phyloP scores from a whole-genome alignment of 2,888 invertebrate species.

The Leucania comma region DNA sequence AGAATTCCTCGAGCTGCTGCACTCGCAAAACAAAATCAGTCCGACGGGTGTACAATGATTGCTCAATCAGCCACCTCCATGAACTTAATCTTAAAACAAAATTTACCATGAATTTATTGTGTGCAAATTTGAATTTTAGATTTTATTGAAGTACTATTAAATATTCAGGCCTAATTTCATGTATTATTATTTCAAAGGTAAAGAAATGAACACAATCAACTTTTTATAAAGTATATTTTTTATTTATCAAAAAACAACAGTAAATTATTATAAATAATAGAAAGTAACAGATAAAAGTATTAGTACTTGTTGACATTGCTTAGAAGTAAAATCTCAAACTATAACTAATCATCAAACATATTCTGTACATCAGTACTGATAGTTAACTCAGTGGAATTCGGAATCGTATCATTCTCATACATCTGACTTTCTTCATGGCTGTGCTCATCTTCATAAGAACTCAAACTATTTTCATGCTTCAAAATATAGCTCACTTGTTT shows the following conservation, averaged over 20 bases:
- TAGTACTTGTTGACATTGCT: slow-evolving; percentile 6
- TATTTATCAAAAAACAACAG: slow-evolving; percentile 5
- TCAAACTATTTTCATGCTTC: slow-evolving; percentile 80
- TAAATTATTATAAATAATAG: not conserved
- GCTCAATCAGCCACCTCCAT: slow-evolving; percentile 47
- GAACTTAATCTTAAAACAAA: slow-evolving; percentile 72
- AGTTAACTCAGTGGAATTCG: slow-evolving; percentile 79
- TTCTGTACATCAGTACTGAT: slow-evolving; percentile 82
- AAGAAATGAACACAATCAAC: slow-evolving; percentile 10
- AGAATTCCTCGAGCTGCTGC: slow-evolving; percentile 87
- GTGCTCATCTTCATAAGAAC: slow-evolving; percentile 75
- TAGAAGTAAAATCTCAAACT: not conserved
- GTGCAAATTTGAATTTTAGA: slow-evolving; percentile 84
- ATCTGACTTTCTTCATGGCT: slow-evolving; percentile 82
- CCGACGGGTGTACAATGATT: slow-evolving; percentile 83
- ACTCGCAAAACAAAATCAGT: slow-evolving; percentile 86
- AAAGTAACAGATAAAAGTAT: not conserved
- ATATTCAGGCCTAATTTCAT: slow-evolving; percentile 71
- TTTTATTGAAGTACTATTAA: slow-evolving; percentile 78
- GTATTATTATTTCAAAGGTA: slow-evolving; percentile 60
- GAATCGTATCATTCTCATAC: slow-evolving; percentile 85
- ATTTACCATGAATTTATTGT: slow-evolving; percentile 85
- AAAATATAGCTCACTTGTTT: slow-evolving; percentile 80
- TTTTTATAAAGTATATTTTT: slow-evolving; percentile 32
- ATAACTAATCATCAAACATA: slow-evolving; percentile 81